Evolutionary conservation across 2,797 vertebrate genomes (phyloP).

Genomic region (Urosaurus nigricauda): DNA sequence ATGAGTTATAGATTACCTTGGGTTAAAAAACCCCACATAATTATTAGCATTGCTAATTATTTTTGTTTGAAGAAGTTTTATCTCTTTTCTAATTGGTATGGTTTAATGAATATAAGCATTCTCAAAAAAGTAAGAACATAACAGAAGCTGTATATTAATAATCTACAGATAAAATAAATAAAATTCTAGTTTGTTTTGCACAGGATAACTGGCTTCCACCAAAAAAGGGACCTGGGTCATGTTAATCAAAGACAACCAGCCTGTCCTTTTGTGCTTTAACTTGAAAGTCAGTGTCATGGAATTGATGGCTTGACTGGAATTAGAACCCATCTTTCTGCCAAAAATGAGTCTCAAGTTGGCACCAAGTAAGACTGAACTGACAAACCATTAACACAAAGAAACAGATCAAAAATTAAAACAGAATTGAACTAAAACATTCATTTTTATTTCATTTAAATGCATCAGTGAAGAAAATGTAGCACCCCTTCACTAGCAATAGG

Average conservation of each 20-base stretch:
- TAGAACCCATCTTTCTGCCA: background rate
- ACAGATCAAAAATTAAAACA: background rate
- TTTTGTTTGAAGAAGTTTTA: slow-evolving; percentile 38
- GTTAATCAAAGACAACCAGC: background rate
- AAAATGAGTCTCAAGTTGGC: background rate
- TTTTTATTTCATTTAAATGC: too few species aligned
- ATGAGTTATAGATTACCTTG: slow-evolving; percentile 42
- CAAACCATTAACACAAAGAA: background rate
- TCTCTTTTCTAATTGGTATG: slow-evolving; percentile 29
- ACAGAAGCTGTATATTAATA: background rate
- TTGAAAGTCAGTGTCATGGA: background rate
- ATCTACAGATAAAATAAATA: background rate
- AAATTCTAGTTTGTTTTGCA: background rate
- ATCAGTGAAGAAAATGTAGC: too few species aligned
- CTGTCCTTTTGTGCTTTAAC: background rate
- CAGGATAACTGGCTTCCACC: background rate
- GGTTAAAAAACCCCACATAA: background rate
- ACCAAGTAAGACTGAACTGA: background rate
- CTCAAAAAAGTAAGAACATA: background rate
- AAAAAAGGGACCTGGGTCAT: background rate
- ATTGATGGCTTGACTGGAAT: background rate
- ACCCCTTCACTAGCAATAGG: background rate
- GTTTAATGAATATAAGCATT: slow-evolving; percentile 16
- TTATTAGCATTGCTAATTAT: background rate
- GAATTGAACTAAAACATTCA: too few species aligned